Base-by-base conservation (phyloP, 1,140 invertebrate species). In the Aphelenchoides besseyi region DNA sequence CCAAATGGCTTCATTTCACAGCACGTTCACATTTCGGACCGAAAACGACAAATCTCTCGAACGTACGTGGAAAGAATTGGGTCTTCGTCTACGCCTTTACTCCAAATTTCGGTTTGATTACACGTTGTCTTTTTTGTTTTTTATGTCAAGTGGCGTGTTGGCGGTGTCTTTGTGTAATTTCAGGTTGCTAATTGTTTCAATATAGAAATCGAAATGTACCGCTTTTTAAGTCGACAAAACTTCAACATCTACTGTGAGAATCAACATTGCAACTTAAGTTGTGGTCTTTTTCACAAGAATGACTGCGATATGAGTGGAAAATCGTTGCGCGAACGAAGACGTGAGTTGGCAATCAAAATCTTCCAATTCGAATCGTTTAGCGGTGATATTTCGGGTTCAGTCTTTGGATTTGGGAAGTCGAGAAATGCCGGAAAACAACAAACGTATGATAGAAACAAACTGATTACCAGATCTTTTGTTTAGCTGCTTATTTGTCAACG, bases 151-250 rank as follows among this genome's bases (percentile, higher is more conserved):
- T n/a, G n/a, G n/a, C n/a, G n/a, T n/a, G n/a, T n/a, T n/a, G n/a
- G n/a, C n/a, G n/a, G n/a, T n/a, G n/a, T n/a, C n/a, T n/a, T n/a
- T n/a, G n/a, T n/a, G n/a, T n/a, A n/a, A n/a, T n/a, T n/a, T n/a
- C n/a, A n/a, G n/a, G n/a, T n/a, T n/a, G n/a, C n/a, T n/a, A n/a
- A n/a, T n/a, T n/a, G n/a, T n/a, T n/a, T n/a, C n/a, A n/a, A n/a
- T n/a, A n/a, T n/a, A n/a, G n/a, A n/a, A n/a, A n/a, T n/a, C n/a
- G 41, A 48, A 33, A 59, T 59, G 55, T 59, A 59, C 55, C 55
- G 55, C 55, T 5, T 59, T 5, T 59, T 59, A 23, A 59, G 55
- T 59, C 5, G 5, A 33, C 26, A 59, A 28, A 33, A 59, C 5
- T 5, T 59, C 18, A 18, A 59, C 32, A 5, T 59, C 55, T 59